A percentile compares a stretch with the other conserved stretches of the same genome.
phyloP scores from a whole-genome alignment of 2,888 invertebrate species.

The Orthonevra nobilis region DNA sequence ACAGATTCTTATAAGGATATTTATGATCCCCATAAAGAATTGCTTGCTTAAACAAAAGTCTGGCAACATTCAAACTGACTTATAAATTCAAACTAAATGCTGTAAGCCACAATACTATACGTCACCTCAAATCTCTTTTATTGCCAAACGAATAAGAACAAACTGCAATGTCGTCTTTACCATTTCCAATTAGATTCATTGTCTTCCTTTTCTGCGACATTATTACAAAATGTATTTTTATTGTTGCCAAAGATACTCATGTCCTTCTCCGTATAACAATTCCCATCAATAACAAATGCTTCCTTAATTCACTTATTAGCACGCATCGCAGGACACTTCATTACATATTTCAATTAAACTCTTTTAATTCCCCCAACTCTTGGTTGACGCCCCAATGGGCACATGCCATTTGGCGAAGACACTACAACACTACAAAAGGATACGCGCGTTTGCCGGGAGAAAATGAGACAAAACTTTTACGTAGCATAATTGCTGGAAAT shows the following conservation, averaged over 20 bases:
- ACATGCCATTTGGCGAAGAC: constrained; percentile 38
- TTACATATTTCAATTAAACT: constrained; percentile 65
- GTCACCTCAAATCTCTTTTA: too few species aligned
- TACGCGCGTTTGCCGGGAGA: constrained; percentile 18
- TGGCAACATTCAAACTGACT: too few species aligned
- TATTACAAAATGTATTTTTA: constrained; percentile 54
- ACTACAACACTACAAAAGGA: constrained; percentile 13
- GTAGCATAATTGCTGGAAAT: constrained; percentile 32
- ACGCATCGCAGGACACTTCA: constrained; percentile 65
- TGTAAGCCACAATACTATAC: too few species aligned
- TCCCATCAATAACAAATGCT: constrained; percentile 30
- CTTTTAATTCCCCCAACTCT: constrained; percentile 31
- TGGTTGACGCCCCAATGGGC: constrained; percentile 54
- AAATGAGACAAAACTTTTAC: constrained; percentile 57
- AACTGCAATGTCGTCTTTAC: too few species aligned
- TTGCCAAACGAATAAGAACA: too few species aligned
- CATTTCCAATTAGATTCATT: too few species aligned
- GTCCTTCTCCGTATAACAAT: background rate
- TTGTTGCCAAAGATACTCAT: constrained; percentile 14
- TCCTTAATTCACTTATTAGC: constrained; percentile 64
- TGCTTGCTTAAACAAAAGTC: too few species aligned
- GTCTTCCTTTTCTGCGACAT: too few species aligned
- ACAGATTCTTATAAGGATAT: too few species aligned
- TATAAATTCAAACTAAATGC: too few species aligned
- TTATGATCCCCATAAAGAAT: too few species aligned